Evolutionary conservation across 2,797 vertebrate species (phyloP).

Genomic region (Chiloscyllium punctatum): DNA sequence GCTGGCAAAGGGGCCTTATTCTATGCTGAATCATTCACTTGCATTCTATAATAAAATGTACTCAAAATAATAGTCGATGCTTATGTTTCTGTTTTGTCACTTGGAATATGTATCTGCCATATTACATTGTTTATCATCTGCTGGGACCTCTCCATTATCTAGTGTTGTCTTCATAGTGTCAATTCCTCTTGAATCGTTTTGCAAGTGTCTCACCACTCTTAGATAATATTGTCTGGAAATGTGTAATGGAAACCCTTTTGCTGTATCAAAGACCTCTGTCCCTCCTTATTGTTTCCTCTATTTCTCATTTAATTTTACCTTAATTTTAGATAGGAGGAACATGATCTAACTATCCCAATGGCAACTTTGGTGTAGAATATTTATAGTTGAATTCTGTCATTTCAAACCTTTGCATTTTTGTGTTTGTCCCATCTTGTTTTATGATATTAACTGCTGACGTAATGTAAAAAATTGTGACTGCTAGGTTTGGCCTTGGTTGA

Average conservation of each 20-base stretch:
- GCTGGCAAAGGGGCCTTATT: neutral
- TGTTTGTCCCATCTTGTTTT: neutral
- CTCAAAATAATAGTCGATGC: neutral
- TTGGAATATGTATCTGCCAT: neutral
- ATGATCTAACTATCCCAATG: too few species aligned
- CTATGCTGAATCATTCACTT: neutral
- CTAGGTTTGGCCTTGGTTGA: constrained; percentile 32
- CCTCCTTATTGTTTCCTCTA: neutral
- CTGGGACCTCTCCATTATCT: neutral
- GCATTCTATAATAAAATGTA: neutral
- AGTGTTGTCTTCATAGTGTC: neutral
- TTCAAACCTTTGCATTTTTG: neutral
- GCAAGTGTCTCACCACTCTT: neutral
- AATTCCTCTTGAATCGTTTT: neutral
- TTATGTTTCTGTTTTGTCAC: neutral
- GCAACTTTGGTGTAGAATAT: neutral
- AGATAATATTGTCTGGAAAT: neutral
- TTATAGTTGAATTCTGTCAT: neutral
- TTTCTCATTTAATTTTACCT: neutral
- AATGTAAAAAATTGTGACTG: neutral
- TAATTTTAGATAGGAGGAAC: too few species aligned
- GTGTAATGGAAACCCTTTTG: neutral
- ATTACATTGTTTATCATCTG: neutral
- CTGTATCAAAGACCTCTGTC: neutral
- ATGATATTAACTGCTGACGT: neutral